Evolutionary conservation across 2,113 vertebrate genomes (phyloP), one percentile per base, ranked within the genome.

Genomic region (Puma concolor): DNA sequence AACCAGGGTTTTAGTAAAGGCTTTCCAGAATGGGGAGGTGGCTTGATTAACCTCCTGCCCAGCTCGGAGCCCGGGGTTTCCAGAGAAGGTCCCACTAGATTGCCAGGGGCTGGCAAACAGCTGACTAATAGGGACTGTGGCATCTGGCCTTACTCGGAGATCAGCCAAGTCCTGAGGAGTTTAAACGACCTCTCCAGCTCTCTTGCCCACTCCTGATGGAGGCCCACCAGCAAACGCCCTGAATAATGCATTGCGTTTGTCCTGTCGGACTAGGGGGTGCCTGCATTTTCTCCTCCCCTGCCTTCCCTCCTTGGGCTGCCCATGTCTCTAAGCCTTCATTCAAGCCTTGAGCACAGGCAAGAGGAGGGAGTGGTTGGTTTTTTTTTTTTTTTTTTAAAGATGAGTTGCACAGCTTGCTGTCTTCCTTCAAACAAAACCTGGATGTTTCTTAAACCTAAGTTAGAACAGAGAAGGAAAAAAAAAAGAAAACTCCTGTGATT

Each of bases 21-120:
- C 76, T 95, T 94, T 97, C 71, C 33, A 93, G 94, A 96, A 83
- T 1, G 19, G 31, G 81, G 79, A 96, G 31, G 80, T 96, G 80
- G 67, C 71, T 66, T 83, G 95, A 97, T 97, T 97, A 98, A 98
- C 92, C 95, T 96, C 5, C 71, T 91, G 96, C 90, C 76, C 76
- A 66, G 77, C 69, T 94, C 64, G 29, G 76, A 90, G 81, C 84
- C 21, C 50, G 63, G 15, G 31, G 48, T 93, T 97, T 97, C 80
- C 94, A 96, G 90, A 88, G 92, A 85, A 71, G 27, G 81, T 94
- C 97, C 80, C 94, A 54, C 80, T 50, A 54, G 87, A 85, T 92
- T 0, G 0, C 63, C 76, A 63, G 60, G 85, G 90, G 27, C 91
- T 91, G 76, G 92, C 50, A 94, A 91, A 67, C 52, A 82, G 87